Evolutionary conservation across 2,797 vertebrate species (phyloP).

Genomic region (Natrix natrix): DNA sequence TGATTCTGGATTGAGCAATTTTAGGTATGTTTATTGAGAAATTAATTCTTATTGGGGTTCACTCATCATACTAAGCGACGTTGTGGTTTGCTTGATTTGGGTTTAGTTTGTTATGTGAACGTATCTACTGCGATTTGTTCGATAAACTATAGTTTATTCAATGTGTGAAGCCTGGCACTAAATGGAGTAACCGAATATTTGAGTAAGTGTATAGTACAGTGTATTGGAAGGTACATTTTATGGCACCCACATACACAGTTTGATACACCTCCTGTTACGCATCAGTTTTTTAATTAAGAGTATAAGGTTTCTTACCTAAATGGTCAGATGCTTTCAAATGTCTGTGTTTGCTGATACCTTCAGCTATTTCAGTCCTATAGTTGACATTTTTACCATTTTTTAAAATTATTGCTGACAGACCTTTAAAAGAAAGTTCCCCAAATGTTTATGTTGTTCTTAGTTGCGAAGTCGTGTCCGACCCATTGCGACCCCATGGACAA

Average conservation of each 20-base stretch:
- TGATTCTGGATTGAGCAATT: neutral
- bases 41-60: neutral
- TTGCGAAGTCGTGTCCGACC: too few species aligned
- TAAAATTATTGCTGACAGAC: neutral
- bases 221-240: neutral
- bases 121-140: neutral
- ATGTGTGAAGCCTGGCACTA: neutral
- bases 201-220: neutral
- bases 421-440: neutral
- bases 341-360: neutral
- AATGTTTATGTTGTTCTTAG: too few species aligned
- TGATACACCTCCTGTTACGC: neutral
- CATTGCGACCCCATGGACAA: too few species aligned
- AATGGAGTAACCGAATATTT: neutral
- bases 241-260: neutral
- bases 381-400: neutral
- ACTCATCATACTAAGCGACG: neutral
- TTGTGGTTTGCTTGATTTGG: neutral
- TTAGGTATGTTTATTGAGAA: neutral
- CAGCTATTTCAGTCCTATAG: conserved; percentile 17
- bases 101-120: neutral
- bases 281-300: neutral
- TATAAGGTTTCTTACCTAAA: neutral
- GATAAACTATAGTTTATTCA: neutral
- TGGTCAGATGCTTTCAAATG: neutral